Evolutionary conservation across 2,888 invertebrate genomes (phyloP).

Genomic region (Acanthococcus lagerstroemiae): DNA sequence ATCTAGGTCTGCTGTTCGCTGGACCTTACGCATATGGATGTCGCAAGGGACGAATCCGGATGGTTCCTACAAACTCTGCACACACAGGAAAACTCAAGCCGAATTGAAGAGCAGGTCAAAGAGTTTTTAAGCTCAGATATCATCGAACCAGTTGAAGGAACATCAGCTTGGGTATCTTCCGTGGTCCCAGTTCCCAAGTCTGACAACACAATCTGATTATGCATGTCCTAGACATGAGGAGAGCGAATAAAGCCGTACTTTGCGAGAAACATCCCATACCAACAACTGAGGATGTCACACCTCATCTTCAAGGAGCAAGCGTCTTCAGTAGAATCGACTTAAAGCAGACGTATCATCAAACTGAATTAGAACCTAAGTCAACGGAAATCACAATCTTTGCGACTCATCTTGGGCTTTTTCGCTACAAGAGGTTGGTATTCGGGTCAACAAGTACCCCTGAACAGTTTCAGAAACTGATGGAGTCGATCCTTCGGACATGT

Average conservation of each 20-base stretch:
- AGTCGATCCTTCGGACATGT: background rate
- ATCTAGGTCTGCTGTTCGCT: background rate
- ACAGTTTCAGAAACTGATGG: background rate
- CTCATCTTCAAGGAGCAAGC: background rate
- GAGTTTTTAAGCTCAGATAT: background rate
- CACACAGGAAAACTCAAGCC: too few relatives aligned
- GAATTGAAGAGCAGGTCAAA: too few relatives aligned
- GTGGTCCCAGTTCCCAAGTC: background rate
- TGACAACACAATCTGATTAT: background rate
- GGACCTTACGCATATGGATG: background rate
- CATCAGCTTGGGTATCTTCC: background rate
- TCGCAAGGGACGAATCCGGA: background rate
- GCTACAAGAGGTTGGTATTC: background rate
- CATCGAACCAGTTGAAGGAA: background rate
- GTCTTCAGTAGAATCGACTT: slow-evolving; percentile 3
- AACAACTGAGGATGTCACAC: background rate
- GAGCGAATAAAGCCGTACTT: background rate
- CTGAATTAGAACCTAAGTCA: background rate
- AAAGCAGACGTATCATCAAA: background rate
- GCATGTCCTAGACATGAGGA: background rate
- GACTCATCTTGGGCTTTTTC: background rate
- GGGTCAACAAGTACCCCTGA: background rate
- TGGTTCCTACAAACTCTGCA: too few relatives aligned
- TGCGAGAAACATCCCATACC: slow-evolving; percentile 10
- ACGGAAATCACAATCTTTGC: slow-evolving; percentile 7